Percentiles rank a stretch among this genome's conserved stretches.
Conservation (phyloP, 92 coral and sea anemone species). For the Zoanthus solanderi region DNA sequence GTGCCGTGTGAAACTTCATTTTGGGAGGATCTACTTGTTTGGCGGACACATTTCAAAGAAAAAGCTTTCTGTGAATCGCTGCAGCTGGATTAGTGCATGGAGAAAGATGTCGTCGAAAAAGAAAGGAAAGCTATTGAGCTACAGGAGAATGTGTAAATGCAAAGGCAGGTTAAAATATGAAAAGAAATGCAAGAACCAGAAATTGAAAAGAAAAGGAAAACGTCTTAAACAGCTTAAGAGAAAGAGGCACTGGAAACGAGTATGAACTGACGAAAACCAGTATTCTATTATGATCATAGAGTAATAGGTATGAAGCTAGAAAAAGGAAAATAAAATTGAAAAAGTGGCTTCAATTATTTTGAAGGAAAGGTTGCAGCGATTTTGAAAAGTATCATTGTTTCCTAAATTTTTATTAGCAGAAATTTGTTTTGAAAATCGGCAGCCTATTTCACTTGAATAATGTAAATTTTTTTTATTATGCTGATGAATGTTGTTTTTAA, state of each 20-base stretch:
- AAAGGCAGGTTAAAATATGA: neutral
- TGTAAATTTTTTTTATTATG: no score
- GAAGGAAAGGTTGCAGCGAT: no score
- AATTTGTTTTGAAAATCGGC: no score
- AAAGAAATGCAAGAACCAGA: conserved; percentile 13
- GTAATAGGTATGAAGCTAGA: no score
- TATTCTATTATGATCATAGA: neutral
- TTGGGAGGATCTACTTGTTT: conserved; percentile 1
- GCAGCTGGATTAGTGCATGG: conserved; percentile 25
- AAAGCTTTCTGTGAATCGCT: conserved; percentile 12
- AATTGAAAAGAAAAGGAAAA: conserved; percentile 5
- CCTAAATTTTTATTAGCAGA: no score
- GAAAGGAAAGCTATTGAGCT: conserved; percentile 3
- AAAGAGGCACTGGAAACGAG: neutral
- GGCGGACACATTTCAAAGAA: conserved; percentile 13
- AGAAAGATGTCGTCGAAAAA: neutral
- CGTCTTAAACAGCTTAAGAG: neutral
- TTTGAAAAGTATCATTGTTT: no score
- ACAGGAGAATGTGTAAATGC: conserved; percentile 33
- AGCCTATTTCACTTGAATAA: no score
- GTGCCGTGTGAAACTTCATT: conserved; percentile 30
- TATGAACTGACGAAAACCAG: neutral
- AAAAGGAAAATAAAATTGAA: no score
- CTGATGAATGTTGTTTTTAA: no score
- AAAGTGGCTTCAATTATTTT: no score